Percentiles rank a stretch among this genome's conserved stretches.
Evolutionary conservation across 2,113 vertebrate species (phyloP).

Genomic region (Hippocampus zosterae): DNA sequence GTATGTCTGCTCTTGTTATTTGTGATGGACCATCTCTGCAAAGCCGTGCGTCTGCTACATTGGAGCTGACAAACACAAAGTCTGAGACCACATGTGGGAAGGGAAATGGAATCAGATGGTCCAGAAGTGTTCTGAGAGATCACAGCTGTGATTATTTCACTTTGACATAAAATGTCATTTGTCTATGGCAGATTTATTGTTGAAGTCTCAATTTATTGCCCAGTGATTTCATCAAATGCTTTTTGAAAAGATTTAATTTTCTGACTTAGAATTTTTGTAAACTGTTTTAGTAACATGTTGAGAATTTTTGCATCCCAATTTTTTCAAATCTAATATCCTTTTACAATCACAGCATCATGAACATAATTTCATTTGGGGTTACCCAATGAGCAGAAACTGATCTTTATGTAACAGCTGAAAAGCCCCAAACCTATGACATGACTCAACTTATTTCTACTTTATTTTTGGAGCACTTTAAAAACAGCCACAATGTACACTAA

Average conservation of each 20-base stretch:
- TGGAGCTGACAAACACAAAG: neutral
- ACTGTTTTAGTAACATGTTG: neutral
- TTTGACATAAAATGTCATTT: neutral
- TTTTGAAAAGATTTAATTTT: no score
- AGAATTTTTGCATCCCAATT: no score
- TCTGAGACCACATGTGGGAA: slow-evolving; percentile 19
- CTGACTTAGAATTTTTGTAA: neutral
- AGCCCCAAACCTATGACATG: no score
- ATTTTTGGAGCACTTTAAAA: no score
- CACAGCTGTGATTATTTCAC: neutral
- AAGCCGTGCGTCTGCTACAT: neutral
- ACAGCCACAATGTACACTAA: no score
- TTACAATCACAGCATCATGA: no score
- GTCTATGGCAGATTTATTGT: neutral
- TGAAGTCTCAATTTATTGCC: slow-evolving; percentile 6
- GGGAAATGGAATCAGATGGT: slow-evolving; percentile 6
- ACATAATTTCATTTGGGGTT: no score
- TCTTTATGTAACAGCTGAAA: no score
- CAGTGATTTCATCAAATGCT: neutral
- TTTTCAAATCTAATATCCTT: no score
- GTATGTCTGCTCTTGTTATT: neutral
- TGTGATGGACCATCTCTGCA: neutral
- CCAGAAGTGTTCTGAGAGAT: neutral
- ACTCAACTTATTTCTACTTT: no score
- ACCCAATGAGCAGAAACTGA: no score